A percentile compares a stretch with the other conserved stretches of the same genome.
Conservation (phyloP, 2,113 vertebrate genomes). For the Puma concolor region DNA sequence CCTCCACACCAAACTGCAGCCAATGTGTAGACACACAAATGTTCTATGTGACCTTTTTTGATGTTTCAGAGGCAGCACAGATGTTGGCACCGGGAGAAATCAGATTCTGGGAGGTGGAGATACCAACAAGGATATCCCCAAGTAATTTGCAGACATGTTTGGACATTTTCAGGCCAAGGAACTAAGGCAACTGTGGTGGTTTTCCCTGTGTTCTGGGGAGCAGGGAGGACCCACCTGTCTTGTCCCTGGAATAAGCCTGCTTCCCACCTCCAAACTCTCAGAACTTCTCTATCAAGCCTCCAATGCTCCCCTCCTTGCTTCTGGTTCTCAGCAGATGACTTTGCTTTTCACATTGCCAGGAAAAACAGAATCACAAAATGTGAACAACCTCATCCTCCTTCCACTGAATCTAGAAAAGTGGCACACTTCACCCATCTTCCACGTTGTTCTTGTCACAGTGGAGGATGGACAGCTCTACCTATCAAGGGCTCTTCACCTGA, state of each 20-base stretch:
- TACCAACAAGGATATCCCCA: background rate
- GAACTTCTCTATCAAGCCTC: too few relatives aligned
- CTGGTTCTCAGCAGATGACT: background rate
- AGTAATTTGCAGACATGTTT: background rate
- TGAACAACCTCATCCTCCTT: background rate
- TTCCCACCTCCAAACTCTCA: background rate
- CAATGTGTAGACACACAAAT: background rate
- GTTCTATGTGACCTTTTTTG: background rate
- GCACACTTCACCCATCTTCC: background rate
- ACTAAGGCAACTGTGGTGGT: too few relatives aligned
- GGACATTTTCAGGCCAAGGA: background rate
- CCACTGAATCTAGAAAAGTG: background rate
- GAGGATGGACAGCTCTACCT: too few relatives aligned
- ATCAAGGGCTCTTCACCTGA: background rate
- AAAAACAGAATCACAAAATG: background rate
- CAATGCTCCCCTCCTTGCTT: background rate
- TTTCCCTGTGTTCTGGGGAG: background rate
- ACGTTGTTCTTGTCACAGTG: background rate
- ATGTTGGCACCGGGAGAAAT: background rate
- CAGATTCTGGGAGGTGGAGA: background rate
- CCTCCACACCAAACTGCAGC: background rate
- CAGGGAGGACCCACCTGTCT: too few relatives aligned
- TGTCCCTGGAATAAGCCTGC: background rate
- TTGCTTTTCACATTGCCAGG: background rate
- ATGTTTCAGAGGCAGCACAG: background rate